A percentile compares a stretch with the other conserved stretches of the same genome.
phyloP scores from a whole-genome alignment of 2,888 invertebrate species.

The Callyntrura sp. region DNA sequence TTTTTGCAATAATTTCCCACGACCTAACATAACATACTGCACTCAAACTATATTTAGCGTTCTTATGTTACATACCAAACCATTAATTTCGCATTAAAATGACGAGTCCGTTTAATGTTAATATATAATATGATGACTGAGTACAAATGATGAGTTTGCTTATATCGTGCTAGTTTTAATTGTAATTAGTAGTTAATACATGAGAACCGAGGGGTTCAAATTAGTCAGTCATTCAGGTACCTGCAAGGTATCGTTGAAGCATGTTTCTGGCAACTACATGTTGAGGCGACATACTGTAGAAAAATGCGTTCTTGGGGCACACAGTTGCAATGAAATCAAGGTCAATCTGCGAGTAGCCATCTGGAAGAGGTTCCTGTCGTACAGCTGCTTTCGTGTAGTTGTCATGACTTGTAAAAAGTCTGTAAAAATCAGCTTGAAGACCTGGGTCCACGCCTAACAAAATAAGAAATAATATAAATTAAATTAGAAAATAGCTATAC shows the following conservation, averaged over 20 bases:
- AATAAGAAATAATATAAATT: not conserved
- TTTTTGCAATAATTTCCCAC: constrained; percentile 39
- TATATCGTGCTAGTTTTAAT: too few species aligned
- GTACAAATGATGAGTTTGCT: too few species aligned
- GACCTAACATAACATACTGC: not conserved
- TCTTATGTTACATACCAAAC: not conserved
- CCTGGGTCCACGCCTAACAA: constrained; percentile 61
- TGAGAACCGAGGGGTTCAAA: not conserved
- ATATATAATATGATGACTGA: not conserved
- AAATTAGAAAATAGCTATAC: too few species aligned
- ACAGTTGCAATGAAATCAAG: constrained; percentile 58
- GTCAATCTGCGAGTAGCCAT: constrained; percentile 56
- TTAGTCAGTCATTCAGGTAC: too few species aligned
- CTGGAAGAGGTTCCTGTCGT: constrained; percentile 18
- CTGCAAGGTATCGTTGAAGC: constrained; percentile 55
- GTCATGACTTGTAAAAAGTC: constrained; percentile 35
- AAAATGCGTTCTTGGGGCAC: constrained; percentile 64
- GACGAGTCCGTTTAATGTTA: not conserved
- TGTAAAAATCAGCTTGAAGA: constrained; percentile 42
- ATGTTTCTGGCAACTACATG: constrained; percentile 49
- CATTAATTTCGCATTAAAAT: not conserved
- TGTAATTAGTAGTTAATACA: too few species aligned
- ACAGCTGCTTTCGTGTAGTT: constrained; percentile 14
- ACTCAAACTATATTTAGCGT: constrained; percentile 7
- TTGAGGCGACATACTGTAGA: constrained; percentile 68